These are phyloP conservation scores for Hemicentrotus pulcherrimus DNA, from an alignment of 35 echinoderm and acorn worm genomes.

Conservation along the genomic window DNA sequence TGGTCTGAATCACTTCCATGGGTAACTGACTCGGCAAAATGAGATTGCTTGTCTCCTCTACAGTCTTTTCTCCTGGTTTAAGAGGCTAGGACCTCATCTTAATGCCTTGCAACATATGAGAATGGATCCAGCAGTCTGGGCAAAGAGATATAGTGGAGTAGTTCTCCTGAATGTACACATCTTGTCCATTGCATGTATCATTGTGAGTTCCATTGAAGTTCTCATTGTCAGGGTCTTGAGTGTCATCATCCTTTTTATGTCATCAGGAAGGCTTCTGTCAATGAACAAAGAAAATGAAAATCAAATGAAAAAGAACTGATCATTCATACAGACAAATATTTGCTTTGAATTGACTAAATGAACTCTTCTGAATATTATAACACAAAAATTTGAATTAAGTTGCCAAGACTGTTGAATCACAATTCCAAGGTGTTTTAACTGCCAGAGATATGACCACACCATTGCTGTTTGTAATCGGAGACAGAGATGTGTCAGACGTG, in stretches of 20 bases:
- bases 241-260: not conserved
- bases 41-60: not conserved
- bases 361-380: no score
- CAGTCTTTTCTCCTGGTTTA: constrained; percentile 13
- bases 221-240: not conserved
- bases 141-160: not conserved
- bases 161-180: not conserved
- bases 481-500: no score
- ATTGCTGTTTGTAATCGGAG: no score
- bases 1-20: not conserved
- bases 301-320: not conserved
- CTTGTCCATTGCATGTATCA: not conserved
- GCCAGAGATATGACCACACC: no score
- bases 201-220: not conserved
- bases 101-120: constrained; percentile 24
- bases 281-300: not conserved
- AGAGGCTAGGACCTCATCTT: not conserved
- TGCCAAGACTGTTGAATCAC: no score
- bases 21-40: not conserved
- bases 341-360: no score
- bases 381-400: no score
- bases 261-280: not conserved
- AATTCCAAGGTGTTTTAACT: no score
- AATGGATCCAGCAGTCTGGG: constrained; percentile 6
- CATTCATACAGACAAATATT: not conserved